Conservation (phyloP, 2,888 invertebrate species). For the Aphrophora alni region DNA sequence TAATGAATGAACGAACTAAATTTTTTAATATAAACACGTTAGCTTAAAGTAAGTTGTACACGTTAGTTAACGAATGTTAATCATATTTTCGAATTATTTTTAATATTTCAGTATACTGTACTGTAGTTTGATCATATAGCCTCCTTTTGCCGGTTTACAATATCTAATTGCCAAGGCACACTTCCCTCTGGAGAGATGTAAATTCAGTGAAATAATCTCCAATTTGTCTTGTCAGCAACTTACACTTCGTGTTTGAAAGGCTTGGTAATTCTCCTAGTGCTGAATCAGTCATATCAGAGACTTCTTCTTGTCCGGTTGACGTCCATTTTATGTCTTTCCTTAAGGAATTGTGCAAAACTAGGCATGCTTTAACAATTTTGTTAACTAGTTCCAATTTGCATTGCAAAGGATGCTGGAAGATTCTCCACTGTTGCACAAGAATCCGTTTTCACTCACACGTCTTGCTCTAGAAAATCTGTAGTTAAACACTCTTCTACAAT, state of each 20-base stretch:
- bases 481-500: no score
- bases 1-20: not conserved
- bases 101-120: not conserved
- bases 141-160: not conserved
- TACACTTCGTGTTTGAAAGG: not conserved
- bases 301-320: not conserved
- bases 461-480: no score
- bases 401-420: no score
- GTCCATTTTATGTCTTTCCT: not conserved
- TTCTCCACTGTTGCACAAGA: no score
- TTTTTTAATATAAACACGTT: not conserved
- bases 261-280: not conserved
- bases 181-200: not conserved
- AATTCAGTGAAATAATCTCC: not conserved
- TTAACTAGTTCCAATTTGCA: no score
- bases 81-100: not conserved
- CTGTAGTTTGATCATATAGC: not conserved
- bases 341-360: not conserved
- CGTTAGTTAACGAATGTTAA: not conserved
- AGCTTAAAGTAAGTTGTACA: not conserved
- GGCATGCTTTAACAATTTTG: no score
- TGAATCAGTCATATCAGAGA: not conserved
- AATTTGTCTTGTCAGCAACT: not conserved
- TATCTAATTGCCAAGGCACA: not conserved
- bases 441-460: no score